Evolutionary conservation across 2,113 vertebrate genomes (phyloP), one percentile per base, ranked within the genome.

Genomic region (Microcebus griseorufus): DNA sequence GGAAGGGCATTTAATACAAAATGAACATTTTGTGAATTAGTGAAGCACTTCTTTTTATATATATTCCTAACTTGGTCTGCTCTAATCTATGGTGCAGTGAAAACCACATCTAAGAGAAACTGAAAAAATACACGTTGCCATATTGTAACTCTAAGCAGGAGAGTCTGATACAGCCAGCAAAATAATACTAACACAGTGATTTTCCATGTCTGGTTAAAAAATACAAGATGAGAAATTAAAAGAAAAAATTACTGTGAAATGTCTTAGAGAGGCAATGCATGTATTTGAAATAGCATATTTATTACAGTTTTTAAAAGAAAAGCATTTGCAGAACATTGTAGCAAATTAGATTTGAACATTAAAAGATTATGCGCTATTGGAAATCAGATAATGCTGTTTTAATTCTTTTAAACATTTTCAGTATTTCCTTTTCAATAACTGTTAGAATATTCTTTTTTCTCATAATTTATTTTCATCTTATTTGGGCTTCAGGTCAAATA

Each of bases 381-480:
- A 67, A 84, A 92, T 93, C 39, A 79, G 80, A 73, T 23, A 78
- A 90, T 70, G 18, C 48, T 64, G 25, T 53, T 95, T 78, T 75
- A 79, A 83, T 94, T 91, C 37, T 83, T 94, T 88, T 20, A 96
- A 93, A 58, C 70, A 83, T 83, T 53, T 51, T 93, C 53, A 73
- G 37, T 73, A 64, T 88, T 93, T 89, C 25, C 16, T 94, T 96
- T 96, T 92, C 51, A 94, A 58, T 81, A 84, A 65, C 29, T 84
- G 53, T 22, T 83, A 72, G 29, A 53, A 87, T 87, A 72, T n/a
- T 13, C n/a, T 85, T 94, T 94, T 93, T 32, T 62, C 45, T 96
- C 13, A 70, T 87, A 83, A 93, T 78, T 94, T 84, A 6, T 32
- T 83, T 89, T 97, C 34, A 55, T 32, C 29, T 92, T 92, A 51